Evolutionary conservation across 2,113 vertebrate genomes (phyloP).

Genomic region (Morone chrysops): DNA sequence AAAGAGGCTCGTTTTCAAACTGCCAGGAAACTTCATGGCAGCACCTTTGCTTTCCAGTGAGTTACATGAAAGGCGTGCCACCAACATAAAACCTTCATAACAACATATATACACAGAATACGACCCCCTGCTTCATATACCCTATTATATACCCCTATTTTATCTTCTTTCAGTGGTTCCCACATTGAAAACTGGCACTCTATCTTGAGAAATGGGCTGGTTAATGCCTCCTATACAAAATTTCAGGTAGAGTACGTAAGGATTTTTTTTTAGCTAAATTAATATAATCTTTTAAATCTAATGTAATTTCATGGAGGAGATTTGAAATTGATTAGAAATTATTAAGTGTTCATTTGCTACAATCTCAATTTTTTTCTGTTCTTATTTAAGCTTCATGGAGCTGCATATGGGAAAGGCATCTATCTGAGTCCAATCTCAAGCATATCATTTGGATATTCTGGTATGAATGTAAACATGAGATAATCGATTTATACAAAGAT

Average conservation of each 20-base stretch:
- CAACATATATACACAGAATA: neutral
- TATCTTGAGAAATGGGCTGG: constrained; percentile 94
- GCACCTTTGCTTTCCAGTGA: constrained; percentile 99
- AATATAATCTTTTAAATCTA: neutral
- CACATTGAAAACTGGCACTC: constrained; percentile 99
- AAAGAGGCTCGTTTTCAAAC: constrained; percentile 96
- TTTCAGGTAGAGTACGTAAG: constrained; percentile 87
- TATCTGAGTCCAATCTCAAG: constrained; percentile 98
- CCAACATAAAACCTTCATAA: neutral
- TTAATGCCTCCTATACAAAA: constrained; percentile 96
- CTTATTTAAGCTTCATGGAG: constrained; percentile 93
- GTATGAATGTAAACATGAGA: constrained; percentile 73
- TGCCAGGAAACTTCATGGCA: constrained; percentile 94
- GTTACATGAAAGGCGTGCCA: constrained; percentile 57
- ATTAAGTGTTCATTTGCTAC: neutral
- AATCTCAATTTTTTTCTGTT: constrained; percentile 50
- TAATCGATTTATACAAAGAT: neutral
- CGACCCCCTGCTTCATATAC: neutral
- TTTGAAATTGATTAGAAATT: neutral
- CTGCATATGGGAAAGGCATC: constrained; percentile 98
- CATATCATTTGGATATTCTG: constrained; percentile 99
- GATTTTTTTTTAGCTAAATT: neutral
- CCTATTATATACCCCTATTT: neutral
- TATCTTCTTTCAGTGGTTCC: constrained; percentile 88
- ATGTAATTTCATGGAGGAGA: neutral